Conservation (phyloP, 2,113 vertebrate genomes). For the Paradoxurus hermaphroditus region DNA sequence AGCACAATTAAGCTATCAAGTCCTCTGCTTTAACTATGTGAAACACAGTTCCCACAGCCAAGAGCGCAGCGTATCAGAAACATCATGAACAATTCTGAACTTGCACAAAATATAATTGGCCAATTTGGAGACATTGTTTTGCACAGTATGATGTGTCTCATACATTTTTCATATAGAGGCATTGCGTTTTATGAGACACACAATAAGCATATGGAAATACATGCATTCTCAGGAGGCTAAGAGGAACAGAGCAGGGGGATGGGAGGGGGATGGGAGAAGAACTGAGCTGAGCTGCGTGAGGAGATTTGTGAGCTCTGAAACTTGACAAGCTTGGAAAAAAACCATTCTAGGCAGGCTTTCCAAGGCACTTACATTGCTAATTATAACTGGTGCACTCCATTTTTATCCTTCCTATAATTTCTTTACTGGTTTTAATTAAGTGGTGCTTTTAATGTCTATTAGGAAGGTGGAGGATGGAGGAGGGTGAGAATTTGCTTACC, state of each 20-base stretch:
- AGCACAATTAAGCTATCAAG: conserved; percentile 58
- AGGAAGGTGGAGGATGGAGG: conserved; percentile 58
- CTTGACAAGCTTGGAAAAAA: conserved; percentile 68
- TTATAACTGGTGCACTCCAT: conserved; percentile 46
- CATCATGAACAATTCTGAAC: conserved; percentile 54
- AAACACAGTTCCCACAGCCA: conserved; percentile 11
- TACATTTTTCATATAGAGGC: conserved; percentile 61
- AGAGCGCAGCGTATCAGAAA: neutral
- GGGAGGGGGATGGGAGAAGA: too few species aligned
- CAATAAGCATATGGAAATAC: conserved; percentile 56
- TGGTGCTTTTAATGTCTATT: conserved; percentile 66
- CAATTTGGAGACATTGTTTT: conserved; percentile 69
- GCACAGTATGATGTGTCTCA: conserved; percentile 37
- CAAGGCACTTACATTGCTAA: conserved; percentile 59
- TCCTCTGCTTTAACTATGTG: conserved; percentile 17
- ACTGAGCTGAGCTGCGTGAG: fast-evolving
- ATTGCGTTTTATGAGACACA: conserved; percentile 56
- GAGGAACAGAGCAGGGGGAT: neutral
- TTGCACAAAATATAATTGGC: conserved; percentile 66
- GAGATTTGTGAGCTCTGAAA: conserved; percentile 52
- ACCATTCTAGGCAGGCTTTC: conserved; percentile 59
- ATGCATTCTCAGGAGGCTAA: conserved; percentile 33
- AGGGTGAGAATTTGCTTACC: conserved; percentile 55
- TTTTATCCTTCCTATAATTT: conserved; percentile 63
- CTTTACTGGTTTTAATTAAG: conserved; percentile 75